Evolutionary conservation across 64 coral and sea anemone species (phyloP), one percentile per base, ranked within the genome.

Genomic region (Stichodactyla mertensii): DNA sequence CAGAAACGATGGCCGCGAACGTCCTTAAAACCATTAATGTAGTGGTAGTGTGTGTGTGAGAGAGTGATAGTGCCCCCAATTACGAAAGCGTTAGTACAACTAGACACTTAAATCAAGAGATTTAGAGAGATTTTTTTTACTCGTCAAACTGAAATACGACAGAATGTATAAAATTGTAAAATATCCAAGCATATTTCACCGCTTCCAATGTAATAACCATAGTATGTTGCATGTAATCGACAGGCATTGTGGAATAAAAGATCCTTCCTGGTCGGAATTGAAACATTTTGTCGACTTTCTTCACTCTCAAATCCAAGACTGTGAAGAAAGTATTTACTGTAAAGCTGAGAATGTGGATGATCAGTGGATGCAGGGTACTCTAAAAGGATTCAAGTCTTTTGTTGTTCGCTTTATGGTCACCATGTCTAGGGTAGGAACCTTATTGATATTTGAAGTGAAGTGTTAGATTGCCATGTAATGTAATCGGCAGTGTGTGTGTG

Each of bases 391-490:
- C 60, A 90, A 71, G 22, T 90, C 89, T 1, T 98, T 98, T 87
- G 92, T 89, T 45, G 92, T 93, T 11, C 82, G 83, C 51, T 98
- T 98, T 10, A 93, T 98, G 95, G 87, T 98, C 77, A 88, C 89
- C 77, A 98, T 98, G 95, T 98, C 95, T 14, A 83, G 91, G 86
- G 95, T 98, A 98, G 4, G 62, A 22, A 23, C 61, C 19, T 19
- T 64, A 16, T 64, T 64, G 11, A 64, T 64, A 18, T 64, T 5
- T 15, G 11, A 18, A 19, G 16, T 18, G n/a, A 6, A 6, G 61
- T 2, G 5, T 1, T 16, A 16, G 5, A 4, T 15, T 18, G 4
- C 24, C 11, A 10, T 36, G 6, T 8, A 31, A 28, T 27, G 69
- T 18, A 4, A 16, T 15, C 5, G 2, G 61, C 5, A 64, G 19